Percentiles rank a stretch among this genome's conserved stretches.
phyloP scores from a whole-genome alignment of 30 jellyfish, hydroid and myxozoan species.

The Morbakka virulenta region DNA sequence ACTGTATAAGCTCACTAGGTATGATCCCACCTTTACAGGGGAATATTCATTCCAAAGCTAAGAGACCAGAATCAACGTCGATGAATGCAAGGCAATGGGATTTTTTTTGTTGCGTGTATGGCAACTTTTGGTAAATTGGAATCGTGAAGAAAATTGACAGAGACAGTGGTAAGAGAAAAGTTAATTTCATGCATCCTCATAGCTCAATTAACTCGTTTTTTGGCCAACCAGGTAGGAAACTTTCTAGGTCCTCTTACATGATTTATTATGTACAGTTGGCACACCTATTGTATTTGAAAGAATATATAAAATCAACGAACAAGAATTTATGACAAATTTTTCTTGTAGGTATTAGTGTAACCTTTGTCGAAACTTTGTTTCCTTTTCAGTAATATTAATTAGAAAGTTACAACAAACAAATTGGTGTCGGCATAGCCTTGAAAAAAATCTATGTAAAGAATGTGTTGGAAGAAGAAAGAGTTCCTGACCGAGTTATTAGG shows the following conservation, averaged over 20 bases:
- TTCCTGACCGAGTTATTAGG: too few relatives aligned
- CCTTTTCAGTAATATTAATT: too few relatives aligned
- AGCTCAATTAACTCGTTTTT: constrained; percentile 25
- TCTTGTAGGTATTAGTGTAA: too few relatives aligned
- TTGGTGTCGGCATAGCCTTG: too few relatives aligned
- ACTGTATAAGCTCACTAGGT: constrained; percentile 15
- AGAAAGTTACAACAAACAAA: too few relatives aligned
- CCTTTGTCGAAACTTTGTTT: too few relatives aligned
- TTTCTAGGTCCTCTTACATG: constrained; percentile 5
- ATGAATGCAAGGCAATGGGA: constrained; percentile 6
- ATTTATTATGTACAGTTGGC: background rate
- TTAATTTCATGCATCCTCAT: constrained; percentile 53
- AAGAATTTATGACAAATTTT: background rate
- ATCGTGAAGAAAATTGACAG: constrained; percentile 24
- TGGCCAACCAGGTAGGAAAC: constrained; percentile 45
- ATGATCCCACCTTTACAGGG: constrained; percentile 9
- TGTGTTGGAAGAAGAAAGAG: too few relatives aligned
- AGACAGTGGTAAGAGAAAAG: constrained; percentile 14
- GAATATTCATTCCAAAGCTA: background rate
- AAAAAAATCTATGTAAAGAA: too few relatives aligned
- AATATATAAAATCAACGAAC: background rate
- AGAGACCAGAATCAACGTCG: background rate
- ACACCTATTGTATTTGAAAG: constrained; percentile 1
- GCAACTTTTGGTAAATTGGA: constrained; percentile 21
- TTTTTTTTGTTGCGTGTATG: constrained; percentile 23